phyloP scores from a whole-genome alignment of 1,140 invertebrate species.

The Drosophila subobscura region DNA sequence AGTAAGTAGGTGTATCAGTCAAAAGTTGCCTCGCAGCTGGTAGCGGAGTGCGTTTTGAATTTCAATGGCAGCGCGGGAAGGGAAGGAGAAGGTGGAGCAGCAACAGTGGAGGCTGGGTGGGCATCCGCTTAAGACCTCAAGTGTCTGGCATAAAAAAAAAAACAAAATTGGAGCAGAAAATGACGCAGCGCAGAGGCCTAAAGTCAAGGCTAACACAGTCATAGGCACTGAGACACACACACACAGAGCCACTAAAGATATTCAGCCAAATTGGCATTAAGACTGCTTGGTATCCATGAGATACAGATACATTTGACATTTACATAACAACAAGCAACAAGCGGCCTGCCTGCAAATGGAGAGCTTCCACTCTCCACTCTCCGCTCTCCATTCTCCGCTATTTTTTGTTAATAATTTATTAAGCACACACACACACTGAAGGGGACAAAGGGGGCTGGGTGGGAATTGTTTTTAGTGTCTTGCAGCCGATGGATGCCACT shows the following conservation, averaged over 20 bases:
- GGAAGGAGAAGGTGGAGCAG: not conserved
- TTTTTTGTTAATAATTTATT: constrained; percentile 46
- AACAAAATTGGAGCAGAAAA: constrained; percentile 64
- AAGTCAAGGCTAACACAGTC: constrained; percentile 62
- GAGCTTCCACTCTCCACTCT: too few relatives aligned
- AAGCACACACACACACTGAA: constrained; percentile 28
- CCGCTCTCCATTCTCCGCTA: constrained; percentile 8
- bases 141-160: constrained; percentile 52
- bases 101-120: constrained; percentile 14
- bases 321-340: constrained; percentile 72
- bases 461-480: constrained; percentile 27
- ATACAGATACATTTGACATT: constrained; percentile 64
- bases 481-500: constrained; percentile 45
- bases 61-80: constrained; percentile 58
- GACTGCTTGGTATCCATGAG: constrained; percentile 68
- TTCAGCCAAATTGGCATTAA: constrained; percentile 29
- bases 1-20: constrained; percentile 80
- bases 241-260: constrained; percentile 10
- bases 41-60: constrained; percentile 69
- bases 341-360: constrained; percentile 36
- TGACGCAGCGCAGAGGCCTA: constrained; percentile 65
- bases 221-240: constrained; percentile 30
- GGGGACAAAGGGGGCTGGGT: not conserved
- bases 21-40: constrained; percentile 61
- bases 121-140: constrained; percentile 51